These are phyloP conservation scores for Halisarca cf. caerulea DNA, from an alignment of 37 sponge, comb jelly and placozoan species.

Conservation along the genomic window DNA sequence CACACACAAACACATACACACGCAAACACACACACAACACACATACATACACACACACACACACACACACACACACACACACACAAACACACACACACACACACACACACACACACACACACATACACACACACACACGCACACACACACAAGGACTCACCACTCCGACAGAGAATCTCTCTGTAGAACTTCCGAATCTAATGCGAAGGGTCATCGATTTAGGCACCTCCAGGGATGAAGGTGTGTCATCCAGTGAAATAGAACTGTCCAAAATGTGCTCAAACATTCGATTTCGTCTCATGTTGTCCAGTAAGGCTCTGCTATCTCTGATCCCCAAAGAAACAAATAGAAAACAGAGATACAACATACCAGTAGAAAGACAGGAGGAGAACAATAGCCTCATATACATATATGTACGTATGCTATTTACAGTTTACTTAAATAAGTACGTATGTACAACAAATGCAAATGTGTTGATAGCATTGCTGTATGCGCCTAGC, in stretches of 20 bases:
- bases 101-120: not conserved
- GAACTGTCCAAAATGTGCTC: not conserved
- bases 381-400: no score
- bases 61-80: slow-evolving; percentile 15
- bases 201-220: slow-evolving; percentile 5
- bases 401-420: no score
- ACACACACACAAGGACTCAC: not conserved
- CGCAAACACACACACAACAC: not conserved
- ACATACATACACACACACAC: not conserved
- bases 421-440: no score
- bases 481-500: no score
- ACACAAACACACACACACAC: slow-evolving; percentile 1
- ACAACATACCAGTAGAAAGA: no score
- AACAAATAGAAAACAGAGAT: no score
- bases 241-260: not conserved
- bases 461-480: no score
- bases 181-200: not conserved
- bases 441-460: no score
- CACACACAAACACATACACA: no score
- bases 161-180: not conserved
- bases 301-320: not conserved
- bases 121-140: not conserved
- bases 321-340: not conserved
- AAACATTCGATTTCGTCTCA: not conserved
- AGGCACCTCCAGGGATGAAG: not conserved